phyloP scores from a whole-genome alignment of 2,113 vertebrate genomes.

The Chamaetylas fuelleborni region DNA sequence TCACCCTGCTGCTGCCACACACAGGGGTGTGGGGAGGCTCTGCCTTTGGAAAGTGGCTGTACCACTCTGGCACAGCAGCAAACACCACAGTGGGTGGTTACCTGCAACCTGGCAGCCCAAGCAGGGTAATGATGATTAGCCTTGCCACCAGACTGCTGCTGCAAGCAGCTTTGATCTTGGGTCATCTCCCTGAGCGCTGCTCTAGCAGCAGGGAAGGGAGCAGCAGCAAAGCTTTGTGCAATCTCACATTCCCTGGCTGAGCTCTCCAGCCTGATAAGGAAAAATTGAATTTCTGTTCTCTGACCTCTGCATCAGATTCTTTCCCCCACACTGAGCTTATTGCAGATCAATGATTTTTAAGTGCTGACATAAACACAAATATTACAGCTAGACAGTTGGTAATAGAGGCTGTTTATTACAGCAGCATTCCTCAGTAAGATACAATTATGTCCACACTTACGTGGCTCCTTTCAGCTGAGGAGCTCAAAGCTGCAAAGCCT shows the following conservation, averaged over 20 bases:
- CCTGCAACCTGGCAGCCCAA: background rate
- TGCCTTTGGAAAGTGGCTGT: background rate
- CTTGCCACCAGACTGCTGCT: background rate
- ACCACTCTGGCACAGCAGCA: background rate
- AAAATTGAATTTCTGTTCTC: slow-evolving; percentile 30
- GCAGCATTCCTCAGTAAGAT: slow-evolving; percentile 1
- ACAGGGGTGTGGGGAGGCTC: background rate
- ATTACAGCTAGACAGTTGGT: slow-evolving; percentile 17
- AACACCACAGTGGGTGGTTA: background rate
- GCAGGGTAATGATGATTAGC: background rate
- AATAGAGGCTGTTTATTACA: slow-evolving; percentile 32
- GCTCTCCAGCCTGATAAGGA: background rate
- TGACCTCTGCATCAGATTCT: background rate
- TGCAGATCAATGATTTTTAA: slow-evolving; percentile 58
- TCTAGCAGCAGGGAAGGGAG: background rate
- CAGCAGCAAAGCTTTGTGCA: background rate
- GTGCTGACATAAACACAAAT: slow-evolving; percentile 61
- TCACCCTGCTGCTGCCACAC: background rate
- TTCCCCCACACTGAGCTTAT: background rate
- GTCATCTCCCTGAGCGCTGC: background rate
- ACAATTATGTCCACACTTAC: slow-evolving; percentile 15
- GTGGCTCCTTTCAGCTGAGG: background rate
- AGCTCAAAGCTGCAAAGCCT: background rate
- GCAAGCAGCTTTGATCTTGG: background rate
- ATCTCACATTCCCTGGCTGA: background rate